Conservation (phyloP, 2,797 vertebrate species). For the Phrynocephalus vlangalii region DNA sequence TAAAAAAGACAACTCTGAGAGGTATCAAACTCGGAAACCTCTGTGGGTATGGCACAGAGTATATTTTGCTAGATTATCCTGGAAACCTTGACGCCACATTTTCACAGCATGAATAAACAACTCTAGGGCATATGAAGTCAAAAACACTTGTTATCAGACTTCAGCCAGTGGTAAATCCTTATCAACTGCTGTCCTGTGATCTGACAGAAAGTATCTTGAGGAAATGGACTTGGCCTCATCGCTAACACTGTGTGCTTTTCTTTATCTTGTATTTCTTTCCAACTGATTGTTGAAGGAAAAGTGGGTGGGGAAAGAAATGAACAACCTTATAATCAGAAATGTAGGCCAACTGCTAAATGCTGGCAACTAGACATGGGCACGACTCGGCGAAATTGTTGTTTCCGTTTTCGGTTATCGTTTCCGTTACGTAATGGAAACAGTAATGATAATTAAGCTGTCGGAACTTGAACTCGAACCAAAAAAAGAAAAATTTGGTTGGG, state of each 20-base stretch:
- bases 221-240: neutral
- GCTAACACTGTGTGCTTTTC: neutral
- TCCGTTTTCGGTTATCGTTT: no score
- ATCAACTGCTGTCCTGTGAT: neutral
- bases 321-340: neutral
- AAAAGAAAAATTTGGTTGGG: no score
- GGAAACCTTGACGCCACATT: neutral
- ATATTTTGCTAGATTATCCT: slow-evolving; percentile 5
- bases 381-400: no score
- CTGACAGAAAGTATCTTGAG: neutral
- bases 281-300: neutral
- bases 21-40: neutral
- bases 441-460: no score
- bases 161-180: neutral
- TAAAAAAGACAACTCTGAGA: slow-evolving; percentile 11
- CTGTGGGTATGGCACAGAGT: neutral
- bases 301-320: no score
- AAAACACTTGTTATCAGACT: neutral
- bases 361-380: neutral
- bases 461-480: no score
- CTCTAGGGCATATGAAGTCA: neutral
- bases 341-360: neutral
- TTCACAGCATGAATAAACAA: neutral
- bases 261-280: neutral
- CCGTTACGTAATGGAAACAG: no score